Evolutionary conservation across 2,888 invertebrate genomes (phyloP).

Genomic region (Saturnia japonica): DNA sequence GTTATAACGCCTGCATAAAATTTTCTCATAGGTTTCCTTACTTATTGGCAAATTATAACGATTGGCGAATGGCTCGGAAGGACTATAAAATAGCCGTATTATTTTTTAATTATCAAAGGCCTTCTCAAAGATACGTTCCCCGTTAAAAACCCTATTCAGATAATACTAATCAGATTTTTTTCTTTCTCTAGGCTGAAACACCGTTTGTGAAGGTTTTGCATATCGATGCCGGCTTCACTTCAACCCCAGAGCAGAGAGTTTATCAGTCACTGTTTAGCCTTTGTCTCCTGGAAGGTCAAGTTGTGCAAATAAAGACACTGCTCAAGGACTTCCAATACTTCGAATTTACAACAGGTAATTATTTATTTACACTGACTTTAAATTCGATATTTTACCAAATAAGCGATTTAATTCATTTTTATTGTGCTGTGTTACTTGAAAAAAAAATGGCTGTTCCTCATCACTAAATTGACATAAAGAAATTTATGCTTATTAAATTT

Average conservation of each 20-base stretch:
- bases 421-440: no score
- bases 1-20: no score
- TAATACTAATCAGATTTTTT: not conserved
- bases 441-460: not conserved
- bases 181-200: conserved; percentile 52
- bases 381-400: not conserved
- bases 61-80: no score
- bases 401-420: no score
- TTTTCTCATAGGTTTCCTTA: no score
- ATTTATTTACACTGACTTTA: not conserved
- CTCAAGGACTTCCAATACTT: conserved; percentile 82
- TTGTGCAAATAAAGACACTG: conserved; percentile 71
- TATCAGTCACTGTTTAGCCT: conserved; percentile 78
- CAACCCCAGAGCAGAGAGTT: conserved; percentile 63
- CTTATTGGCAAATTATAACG: no score
- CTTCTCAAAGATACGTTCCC: no score
- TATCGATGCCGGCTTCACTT: conserved; percentile 67
- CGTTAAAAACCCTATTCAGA: no score
- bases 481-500: not conserved
- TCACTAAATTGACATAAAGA: not conserved
- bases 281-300: conserved; percentile 76
- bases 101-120: no score
- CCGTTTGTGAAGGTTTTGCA: conserved; percentile 81
- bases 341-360: conserved; percentile 71
- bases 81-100: no score